Percentiles rank a stretch among this genome's conserved stretches.
phyloP scores from a whole-genome alignment of 2,113 vertebrate genomes.

The Lasiurus cinereus region DNA sequence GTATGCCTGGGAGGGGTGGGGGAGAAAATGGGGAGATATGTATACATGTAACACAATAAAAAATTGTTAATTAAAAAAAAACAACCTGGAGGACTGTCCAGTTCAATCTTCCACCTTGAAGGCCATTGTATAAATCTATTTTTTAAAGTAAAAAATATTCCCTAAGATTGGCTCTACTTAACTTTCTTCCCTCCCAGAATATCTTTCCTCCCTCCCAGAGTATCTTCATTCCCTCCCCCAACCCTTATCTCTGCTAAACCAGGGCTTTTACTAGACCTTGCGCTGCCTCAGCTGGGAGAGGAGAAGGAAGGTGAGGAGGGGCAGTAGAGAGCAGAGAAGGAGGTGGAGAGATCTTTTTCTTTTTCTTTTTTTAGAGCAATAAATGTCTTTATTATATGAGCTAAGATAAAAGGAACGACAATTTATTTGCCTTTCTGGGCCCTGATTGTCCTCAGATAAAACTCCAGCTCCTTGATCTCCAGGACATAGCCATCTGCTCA shows the following conservation, averaged over 20 bases:
- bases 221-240: not conserved
- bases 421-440: too few species aligned
- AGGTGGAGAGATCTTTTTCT: not conserved
- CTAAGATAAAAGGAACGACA: too few species aligned
- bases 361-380: too few species aligned
- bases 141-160: conserved; percentile 28
- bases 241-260: not conserved
- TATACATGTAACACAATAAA: too few species aligned
- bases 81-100: not conserved
- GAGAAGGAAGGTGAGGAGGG: not conserved
- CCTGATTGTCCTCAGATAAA: too few species aligned
- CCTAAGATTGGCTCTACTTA: not conserved
- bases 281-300: not conserved
- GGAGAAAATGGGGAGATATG: too few species aligned
- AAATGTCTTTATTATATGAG: too few species aligned
- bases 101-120: not conserved
- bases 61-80: too few species aligned
- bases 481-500: too few species aligned
- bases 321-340: not conserved
- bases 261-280: not conserved
- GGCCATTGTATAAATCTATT: not conserved
- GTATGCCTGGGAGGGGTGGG: too few species aligned
- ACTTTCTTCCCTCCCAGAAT: not conserved
- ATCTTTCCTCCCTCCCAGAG: not conserved
- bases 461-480: too few species aligned